phyloP scores from a whole-genome alignment of 2,888 invertebrate genomes.

The Scaptomyza reducta region DNA sequence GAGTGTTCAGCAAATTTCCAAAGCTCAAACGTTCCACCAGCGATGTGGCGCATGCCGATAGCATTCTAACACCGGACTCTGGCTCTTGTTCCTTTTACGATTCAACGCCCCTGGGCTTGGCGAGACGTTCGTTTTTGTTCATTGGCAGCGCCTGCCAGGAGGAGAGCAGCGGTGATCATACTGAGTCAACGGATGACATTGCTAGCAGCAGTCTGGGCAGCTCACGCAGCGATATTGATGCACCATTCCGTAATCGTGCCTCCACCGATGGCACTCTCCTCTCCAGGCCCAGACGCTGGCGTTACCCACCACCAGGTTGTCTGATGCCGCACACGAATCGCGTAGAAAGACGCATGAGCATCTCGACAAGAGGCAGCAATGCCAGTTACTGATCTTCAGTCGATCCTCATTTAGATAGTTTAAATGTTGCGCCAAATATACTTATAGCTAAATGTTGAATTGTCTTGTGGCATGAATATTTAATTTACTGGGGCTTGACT shows the following conservation, averaged over 20 bases:
- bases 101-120: constrained; percentile 73
- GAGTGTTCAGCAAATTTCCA: constrained; percentile 89
- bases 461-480: not conserved
- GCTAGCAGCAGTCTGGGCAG: constrained; percentile 83
- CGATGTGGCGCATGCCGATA: constrained; percentile 85
- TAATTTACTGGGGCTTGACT: not conserved
- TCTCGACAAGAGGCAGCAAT: constrained; percentile 87
- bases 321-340: constrained; percentile 85
- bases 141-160: constrained; percentile 88
- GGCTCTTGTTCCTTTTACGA: constrained; percentile 84
- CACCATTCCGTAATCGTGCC: constrained; percentile 89
- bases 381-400: constrained; percentile 80
- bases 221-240: constrained; percentile 83
- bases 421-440: constrained; percentile 66
- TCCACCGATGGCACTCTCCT: constrained; percentile 89
- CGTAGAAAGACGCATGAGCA: constrained; percentile 90
- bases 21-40: constrained; percentile 87
- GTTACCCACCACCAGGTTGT: constrained; percentile 85
- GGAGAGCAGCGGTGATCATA: constrained; percentile 85
- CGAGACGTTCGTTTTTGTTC: constrained; percentile 82
- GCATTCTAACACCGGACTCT: constrained; percentile 85
- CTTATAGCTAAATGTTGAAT: constrained; percentile 62
- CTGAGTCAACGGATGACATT: constrained; percentile 86
- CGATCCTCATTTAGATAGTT: constrained; percentile 53
- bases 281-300: constrained; percentile 86